Evolutionary conservation across 2,113 vertebrate species (phyloP).

Genomic region (Galeopterus variegatus): DNA sequence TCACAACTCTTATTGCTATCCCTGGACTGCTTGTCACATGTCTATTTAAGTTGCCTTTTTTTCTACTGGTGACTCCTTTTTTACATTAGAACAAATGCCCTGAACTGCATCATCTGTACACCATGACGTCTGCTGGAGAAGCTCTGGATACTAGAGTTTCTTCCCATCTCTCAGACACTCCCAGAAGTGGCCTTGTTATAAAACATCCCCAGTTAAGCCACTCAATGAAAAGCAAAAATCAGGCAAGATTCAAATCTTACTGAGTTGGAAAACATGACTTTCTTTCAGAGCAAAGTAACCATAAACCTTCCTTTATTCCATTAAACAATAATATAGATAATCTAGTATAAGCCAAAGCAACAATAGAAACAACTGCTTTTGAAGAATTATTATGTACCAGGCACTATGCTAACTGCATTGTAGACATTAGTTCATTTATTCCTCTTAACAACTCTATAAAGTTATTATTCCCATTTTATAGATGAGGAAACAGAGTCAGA

Average conservation of each 20-base stretch:
- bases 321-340: neutral
- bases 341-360: neutral
- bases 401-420: neutral
- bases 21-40: neutral
- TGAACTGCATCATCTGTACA: neutral
- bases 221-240: conserved; percentile 10
- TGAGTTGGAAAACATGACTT: neutral
- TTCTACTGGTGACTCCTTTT: neutral
- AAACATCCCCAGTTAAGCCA: neutral
- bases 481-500: conserved; percentile 34
- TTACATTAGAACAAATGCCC: neutral
- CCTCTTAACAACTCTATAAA: neutral
- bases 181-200: neutral
- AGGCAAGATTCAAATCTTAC: neutral
- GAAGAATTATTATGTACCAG: neutral
- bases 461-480: conserved; percentile 21
- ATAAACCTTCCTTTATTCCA: neutral
- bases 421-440: neutral
- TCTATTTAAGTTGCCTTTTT: neutral
- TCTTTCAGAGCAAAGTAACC: neutral
- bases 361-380: neutral
- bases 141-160: neutral
- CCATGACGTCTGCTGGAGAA: neutral
- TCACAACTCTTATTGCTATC: neutral
- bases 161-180: neutral